These are phyloP conservation scores for Gisinianus flammeolus DNA, from an alignment of 2,888 invertebrate species.

Conservation along the genomic window DNA sequence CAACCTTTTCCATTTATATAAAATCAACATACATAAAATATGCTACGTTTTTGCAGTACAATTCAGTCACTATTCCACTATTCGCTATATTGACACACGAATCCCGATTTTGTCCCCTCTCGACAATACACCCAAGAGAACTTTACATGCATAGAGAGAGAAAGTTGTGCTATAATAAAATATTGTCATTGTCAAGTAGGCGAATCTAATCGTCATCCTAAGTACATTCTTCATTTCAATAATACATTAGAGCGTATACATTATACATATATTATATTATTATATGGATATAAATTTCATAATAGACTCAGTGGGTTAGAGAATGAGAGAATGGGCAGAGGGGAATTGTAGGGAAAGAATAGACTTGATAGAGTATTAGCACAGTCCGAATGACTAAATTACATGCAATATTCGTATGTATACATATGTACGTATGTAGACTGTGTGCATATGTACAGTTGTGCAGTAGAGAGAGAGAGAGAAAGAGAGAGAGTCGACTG, in stretches of 20 bases:
- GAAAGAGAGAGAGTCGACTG: slow-evolving; percentile 1
- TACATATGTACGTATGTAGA: not conserved
- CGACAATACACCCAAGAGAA: too few relatives aligned
- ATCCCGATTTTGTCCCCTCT: too few relatives aligned
- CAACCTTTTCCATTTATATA: not conserved
- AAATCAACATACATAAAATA: not conserved
- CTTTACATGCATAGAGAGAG: too few relatives aligned
- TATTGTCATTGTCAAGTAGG: too few relatives aligned
- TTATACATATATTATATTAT: too few relatives aligned
- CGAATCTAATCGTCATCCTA: not conserved
- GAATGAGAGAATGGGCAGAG: not conserved
- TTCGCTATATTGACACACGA: too few relatives aligned
- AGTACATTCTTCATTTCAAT: not conserved
- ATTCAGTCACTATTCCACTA: not conserved
- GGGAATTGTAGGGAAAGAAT: not conserved
- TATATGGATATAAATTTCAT: not conserved
- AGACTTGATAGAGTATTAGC: slow-evolving; percentile 22
- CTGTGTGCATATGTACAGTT: not conserved
- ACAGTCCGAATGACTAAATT: slow-evolving; percentile 21
- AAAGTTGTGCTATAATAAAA: too few relatives aligned
- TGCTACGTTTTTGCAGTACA: too few relatives aligned
- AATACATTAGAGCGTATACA: too few relatives aligned
- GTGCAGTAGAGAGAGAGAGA: slow-evolving; percentile 1
- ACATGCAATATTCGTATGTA: not conserved
- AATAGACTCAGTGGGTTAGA: not conserved